A percentile compares a stretch with the other conserved stretches of the same genome.
phyloP scores from a whole-genome alignment of 2,797 vertebrate genomes.

The Gymnoscopelus braueri region DNA sequence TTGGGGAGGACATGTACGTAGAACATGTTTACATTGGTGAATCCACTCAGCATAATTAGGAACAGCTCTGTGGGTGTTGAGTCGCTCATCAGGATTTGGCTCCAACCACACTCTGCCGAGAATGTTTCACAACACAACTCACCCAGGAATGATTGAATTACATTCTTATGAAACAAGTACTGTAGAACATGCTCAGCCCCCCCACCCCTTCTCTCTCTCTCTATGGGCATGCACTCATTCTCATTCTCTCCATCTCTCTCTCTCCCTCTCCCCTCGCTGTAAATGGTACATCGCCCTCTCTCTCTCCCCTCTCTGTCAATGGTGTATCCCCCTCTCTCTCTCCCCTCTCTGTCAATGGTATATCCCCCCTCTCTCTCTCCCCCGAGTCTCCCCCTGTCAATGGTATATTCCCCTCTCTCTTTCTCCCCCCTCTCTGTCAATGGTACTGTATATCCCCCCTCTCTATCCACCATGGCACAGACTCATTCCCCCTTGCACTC shows the following conservation, averaged over 20 bases:
- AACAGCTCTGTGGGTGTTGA: conserved; percentile 40
- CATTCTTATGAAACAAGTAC: conserved; percentile 3
- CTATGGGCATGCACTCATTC: not conserved
- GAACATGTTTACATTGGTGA: conserved; percentile 8
- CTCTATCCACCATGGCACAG: not conserved
- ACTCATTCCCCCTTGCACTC: not conserved
- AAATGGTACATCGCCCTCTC: too few species aligned
- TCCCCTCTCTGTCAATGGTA: conserved; percentile 4
- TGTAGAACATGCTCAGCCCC: not conserved
- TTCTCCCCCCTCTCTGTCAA: too few species aligned
- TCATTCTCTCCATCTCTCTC: conserved; percentile 15
- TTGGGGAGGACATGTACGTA: too few species aligned
- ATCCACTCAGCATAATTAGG: conserved; percentile 35
- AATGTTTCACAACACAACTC: conserved; percentile 41
- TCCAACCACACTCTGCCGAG: conserved; percentile 26
- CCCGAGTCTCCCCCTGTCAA: conserved; percentile 6
- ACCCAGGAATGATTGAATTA: conserved; percentile 23
- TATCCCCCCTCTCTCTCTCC: not conserved
- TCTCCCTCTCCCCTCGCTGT: conserved; percentile 1
- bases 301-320: not conserved
- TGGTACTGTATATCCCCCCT: not conserved
- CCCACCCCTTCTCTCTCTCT: not conserved
- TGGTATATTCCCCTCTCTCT: too few species aligned
- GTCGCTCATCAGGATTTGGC: conserved; percentile 9
- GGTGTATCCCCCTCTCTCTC: conserved; percentile 3